Evolutionary conservation across 2,797 vertebrate species (phyloP), one percentile per base, ranked within the genome.

Genomic region (Alcedo atthis): DNA sequence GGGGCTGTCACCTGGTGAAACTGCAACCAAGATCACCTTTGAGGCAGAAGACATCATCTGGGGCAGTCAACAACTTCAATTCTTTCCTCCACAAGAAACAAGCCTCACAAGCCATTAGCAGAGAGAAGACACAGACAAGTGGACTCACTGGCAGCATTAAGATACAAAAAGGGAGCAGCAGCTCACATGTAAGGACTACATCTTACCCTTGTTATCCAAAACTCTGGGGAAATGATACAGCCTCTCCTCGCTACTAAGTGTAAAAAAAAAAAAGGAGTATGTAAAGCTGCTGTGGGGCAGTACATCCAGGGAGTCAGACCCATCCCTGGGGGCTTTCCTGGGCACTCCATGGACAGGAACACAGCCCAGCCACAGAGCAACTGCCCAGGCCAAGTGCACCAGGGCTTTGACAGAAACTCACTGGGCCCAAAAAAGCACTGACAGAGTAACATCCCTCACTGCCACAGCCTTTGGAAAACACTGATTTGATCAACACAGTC

Each of bases 401-500:
- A 40, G 20, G 22, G 81, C 63, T 42, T 28, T 17, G 9, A 7
- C 0, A 48, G 20, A 19, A 59, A 77, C 26, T 0, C 20, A 30
- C 12, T 45, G 33, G 12, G 12, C 30, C 15, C 24, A n/a, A 42
- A 67, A 35, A 61, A 54, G 15, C 64, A 66, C 15, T 5, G 55
- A 24, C 32, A 67, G 45, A 76, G 1, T 2, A 63, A 61, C 59
- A 61, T 18, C 37, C 4, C 30, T 37, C 55, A 26, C 14, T 49
- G 40, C 37, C 48, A 37, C 8, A 59, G 68, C 48, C 84, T 70
- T 26, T 18, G 43, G 55, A 33, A 59, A 87, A 87, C 20, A 51
- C 22, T 12, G 3, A 33, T 7, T 24, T 15, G 17, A 43, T 42
- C 43, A 67, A 16, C 0, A 1, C 13, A 8, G 26, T 33, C 57